Base-by-base conservation (phyloP, 2,888 invertebrate genomes). In the Cosmorhoe ocellata region DNA sequence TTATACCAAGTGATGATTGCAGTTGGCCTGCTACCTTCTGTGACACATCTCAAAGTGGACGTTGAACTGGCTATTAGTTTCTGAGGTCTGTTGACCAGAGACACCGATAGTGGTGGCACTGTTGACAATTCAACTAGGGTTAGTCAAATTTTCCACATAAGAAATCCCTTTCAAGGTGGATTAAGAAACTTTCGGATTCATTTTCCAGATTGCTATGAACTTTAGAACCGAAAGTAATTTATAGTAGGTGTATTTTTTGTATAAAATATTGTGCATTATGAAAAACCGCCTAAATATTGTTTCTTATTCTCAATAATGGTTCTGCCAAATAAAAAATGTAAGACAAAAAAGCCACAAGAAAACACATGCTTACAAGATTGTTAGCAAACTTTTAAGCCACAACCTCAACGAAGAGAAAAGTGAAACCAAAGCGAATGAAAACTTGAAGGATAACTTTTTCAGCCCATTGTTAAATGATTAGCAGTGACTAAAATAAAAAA, bases 1-100 rank as follows among this genome's bases (percentile, higher is more conserved):
- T 95, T 94, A 66, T 93, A 94, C 97, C 97, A 97, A 42, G 93
- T 92, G 71, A 97, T 93, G 61, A 93, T 92, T 1, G 97, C 96
- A 52, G 94, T 94, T 2, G 97, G 97, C 69, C 97, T 92, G 32
- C 97, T 97, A 11, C 97, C 97, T 58, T 93, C 92, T 10, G 96
- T 94, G 66, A 94, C 93, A 79, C 97, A 98, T n/a, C 94, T 93
- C 50, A 97, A 86, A 39, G 94, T 93, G 57, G 95, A 94, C 52
- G 94, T 93, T 58, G 94, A 92, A 36, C 94, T 94, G 2, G 96
- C 95, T 47, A 95, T 92, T 69, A 97, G 90, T 65, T 95, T 92
- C 66, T 92, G 91, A 14, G 95, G 95, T 69, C 96, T 95, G 63
- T 93, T 93, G 57, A 95, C 84, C 63, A 97, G 92, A 44, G 93